These are phyloP conservation scores for Brachypteracias leptosomus DNA, from an alignment of 2,113 vertebrate species.

Conservation along the genomic window DNA sequence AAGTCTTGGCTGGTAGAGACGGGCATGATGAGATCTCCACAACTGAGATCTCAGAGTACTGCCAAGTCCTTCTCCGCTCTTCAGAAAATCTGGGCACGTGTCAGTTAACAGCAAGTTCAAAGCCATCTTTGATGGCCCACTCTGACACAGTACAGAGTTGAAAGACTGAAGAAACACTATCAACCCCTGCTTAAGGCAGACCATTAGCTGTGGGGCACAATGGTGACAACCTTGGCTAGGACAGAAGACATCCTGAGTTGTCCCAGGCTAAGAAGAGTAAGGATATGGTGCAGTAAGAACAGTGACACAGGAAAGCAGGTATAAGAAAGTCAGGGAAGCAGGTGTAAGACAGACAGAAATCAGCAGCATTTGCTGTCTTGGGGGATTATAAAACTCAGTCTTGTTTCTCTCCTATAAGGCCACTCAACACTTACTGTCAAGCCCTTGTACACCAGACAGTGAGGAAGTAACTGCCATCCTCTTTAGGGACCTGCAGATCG, in stretches of 20 bases:
- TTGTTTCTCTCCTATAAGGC: background rate
- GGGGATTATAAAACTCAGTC: background rate
- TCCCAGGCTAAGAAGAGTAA: background rate
- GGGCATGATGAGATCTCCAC: background rate
- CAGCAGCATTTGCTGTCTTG: background rate
- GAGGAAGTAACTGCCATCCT: background rate
- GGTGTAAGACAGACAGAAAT: background rate
- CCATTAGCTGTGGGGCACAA: background rate
- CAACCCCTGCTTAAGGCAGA: background rate
- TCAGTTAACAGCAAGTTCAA: slow-evolving; percentile 12
- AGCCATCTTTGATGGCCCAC: background rate
- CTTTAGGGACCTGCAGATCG: background rate
- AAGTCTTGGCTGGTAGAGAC: background rate
- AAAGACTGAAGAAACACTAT: background rate
- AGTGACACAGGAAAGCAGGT: background rate
- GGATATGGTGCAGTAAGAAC: accelerated
- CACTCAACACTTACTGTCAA: background rate
- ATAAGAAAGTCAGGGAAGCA: background rate
- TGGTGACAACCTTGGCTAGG: background rate
- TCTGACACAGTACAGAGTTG: background rate
- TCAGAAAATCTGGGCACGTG: background rate
- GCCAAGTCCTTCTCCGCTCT: background rate
- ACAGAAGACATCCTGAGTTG: background rate
- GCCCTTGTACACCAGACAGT: background rate
- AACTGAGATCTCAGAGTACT: background rate